Conservation (phyloP, 1,140 invertebrate genomes). For the Drosophila ogumai region DNA sequence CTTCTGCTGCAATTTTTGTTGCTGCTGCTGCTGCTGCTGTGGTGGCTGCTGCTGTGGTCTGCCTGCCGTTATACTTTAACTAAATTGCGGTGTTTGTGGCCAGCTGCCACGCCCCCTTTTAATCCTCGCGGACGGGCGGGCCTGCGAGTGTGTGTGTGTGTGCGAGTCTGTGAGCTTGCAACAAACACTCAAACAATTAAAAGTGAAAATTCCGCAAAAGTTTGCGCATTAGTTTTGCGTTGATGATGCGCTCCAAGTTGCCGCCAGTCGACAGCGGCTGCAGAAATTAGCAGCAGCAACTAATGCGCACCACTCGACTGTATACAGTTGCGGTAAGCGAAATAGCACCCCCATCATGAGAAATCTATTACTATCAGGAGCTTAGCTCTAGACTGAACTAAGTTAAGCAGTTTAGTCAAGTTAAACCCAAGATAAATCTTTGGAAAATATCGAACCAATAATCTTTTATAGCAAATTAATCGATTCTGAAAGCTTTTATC, state of each 20-base stretch:
- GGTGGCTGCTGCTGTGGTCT: slow-evolving; percentile 54
- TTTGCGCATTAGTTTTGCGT: slow-evolving; percentile 79
- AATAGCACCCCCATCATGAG: slow-evolving; percentile 7
- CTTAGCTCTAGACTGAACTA: background rate
- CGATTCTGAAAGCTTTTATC: background rate
- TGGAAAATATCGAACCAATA: background rate
- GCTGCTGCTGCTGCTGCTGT: slow-evolving; percentile 19
- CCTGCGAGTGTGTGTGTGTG: slow-evolving; percentile 14
- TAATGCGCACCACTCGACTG: slow-evolving; percentile 50
- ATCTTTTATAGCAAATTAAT: background rate
- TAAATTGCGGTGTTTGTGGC: slow-evolving; percentile 77
- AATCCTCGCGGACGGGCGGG: slow-evolving; percentile 6
- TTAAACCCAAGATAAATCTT: background rate
- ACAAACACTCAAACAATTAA: slow-evolving; percentile 80
- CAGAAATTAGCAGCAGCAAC: slow-evolving; percentile 71
- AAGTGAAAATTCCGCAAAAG: slow-evolving; percentile 78
- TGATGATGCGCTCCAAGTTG: slow-evolving; percentile 71
- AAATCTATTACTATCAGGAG: background rate
- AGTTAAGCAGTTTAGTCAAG: background rate
- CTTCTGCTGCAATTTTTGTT: slow-evolving; percentile 32
- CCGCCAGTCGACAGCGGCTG: slow-evolving; percentile 43
- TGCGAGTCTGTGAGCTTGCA: slow-evolving; percentile 44
- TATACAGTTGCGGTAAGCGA: slow-evolving; percentile 22
- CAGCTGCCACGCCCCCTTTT: slow-evolving; percentile 21
- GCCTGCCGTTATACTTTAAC: slow-evolving; percentile 75